Evolutionary conservation across 1,140 invertebrate species (phyloP), one percentile per base, ranked within the genome.

Genomic region (Sinonovacula constricta): DNA sequence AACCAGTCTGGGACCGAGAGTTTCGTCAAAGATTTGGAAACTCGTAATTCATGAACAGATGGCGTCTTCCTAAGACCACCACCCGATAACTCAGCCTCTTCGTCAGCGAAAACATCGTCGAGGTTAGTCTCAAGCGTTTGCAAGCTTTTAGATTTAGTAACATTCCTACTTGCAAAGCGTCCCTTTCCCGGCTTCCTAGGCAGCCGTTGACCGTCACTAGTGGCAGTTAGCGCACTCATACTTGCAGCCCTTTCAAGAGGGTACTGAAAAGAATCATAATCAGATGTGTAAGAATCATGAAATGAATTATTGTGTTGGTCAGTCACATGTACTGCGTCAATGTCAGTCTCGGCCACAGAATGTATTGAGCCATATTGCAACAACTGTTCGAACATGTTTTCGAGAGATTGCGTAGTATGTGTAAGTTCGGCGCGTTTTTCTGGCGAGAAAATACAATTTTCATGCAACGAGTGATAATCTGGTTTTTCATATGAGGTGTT

Each of bases 1-100:
- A 96, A 97, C 97, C 97, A 98, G 88, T 98, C 96, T 53, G 97
- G 97, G 45, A 98, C 94, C 91, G 97, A 97, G 68, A 98, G 94
- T 84, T 96, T 95, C 90, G 97, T 96, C 80, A 98, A 91, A 26
- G 96, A 98, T 81, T 96, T 94, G 89, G 97, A 96, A 65, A 98
- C 95, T 67, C 97, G 93, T 68, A 98, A 92, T 91, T 98, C 96
- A 92, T 98, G 96, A 91, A 97, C 97, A 63, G 89, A 91, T 12
- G 90, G 89, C 7, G 86, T 84, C 3, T 87, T 95, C 96, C 85
- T 96, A 93, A 89, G 95, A 93, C 54, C 95, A 93, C 90, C 95
- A 93, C 90, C 95, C 5, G 66, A 65, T 34, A 63, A 33, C 94
- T 88, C 94, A 93, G 76, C 90, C 26, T 77, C 78, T n/a, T n/a